Evolutionary conservation across 2,888 invertebrate genomes (phyloP).

Genomic region (Drosophila kokeensis): DNA sequence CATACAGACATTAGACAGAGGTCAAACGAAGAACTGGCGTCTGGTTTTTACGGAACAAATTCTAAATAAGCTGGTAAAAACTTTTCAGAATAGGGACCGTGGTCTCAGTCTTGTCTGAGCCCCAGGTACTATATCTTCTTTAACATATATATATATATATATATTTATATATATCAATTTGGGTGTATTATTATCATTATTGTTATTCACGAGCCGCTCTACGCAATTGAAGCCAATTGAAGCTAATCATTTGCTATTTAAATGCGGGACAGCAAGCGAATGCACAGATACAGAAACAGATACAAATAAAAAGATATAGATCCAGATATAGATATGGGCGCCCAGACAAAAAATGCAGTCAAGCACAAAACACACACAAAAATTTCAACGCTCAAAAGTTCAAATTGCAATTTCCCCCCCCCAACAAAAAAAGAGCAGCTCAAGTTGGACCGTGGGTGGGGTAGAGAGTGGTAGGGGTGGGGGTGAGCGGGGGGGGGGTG

Average conservation of each 20-base stretch:
- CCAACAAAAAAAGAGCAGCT: constrained; percentile 19
- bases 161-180: constrained; percentile 19
- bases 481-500: neutral
- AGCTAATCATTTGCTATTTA: constrained; percentile 82
- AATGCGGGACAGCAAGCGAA: constrained; percentile 53
- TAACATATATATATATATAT: neutral
- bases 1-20: constrained; percentile 2
- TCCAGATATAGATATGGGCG: neutral
- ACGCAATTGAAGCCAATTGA: constrained; percentile 84
- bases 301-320: constrained; percentile 5
- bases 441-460: neutral
- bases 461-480: neutral
- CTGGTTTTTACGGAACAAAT: constrained; percentile 1
- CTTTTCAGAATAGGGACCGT: neutral
- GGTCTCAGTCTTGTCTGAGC: neutral
- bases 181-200: constrained; percentile 41
- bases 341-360: constrained; percentile 5
- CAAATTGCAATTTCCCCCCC: constrained; percentile 35
- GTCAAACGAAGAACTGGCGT: constrained; percentile 9
- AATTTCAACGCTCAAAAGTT: constrained; percentile 23
- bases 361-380: constrained; percentile 12
- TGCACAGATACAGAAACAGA: constrained; percentile 32
- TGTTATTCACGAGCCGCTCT: constrained; percentile 53
- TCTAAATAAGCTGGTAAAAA: constrained; percentile 14
- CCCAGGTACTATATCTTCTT: constrained; percentile 9